Evolutionary conservation across 1,140 invertebrate species (phyloP).

Genomic region (Sminthurinus signatus): DNA sequence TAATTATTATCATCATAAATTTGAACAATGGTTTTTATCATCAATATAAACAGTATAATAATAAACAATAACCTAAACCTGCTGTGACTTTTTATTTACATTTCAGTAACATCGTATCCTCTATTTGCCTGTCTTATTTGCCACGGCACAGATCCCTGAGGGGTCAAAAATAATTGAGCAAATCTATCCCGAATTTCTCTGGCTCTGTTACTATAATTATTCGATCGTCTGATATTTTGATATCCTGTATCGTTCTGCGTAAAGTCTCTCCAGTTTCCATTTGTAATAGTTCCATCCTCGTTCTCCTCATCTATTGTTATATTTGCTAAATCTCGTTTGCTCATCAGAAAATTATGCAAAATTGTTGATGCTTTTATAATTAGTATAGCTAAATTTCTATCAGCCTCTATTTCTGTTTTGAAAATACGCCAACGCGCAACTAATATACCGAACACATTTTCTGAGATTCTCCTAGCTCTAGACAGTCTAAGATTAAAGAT

Average conservation of each 20-base stretch:
- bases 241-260: background rate
- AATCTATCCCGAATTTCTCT: background rate
- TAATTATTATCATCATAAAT: no score
- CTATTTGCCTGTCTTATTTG: no score
- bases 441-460: constrained; percentile 53
- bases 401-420: constrained; percentile 9
- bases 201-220: background rate
- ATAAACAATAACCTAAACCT: no score
- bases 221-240: background rate
- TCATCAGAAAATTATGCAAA: no score
- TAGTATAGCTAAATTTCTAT: no score
- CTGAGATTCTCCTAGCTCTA: constrained; percentile 46
- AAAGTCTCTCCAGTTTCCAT: no score
- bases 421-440: constrained; percentile 43
- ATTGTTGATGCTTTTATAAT: no score
- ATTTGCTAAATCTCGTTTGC: no score
- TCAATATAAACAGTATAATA: no score
- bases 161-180: background rate
- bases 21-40: no score
- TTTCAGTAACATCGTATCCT: no score
- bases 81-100: no score
- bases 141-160: background rate
- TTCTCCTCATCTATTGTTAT: background rate
- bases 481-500: constrained; percentile 29
- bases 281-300: background rate